phyloP scores from a whole-genome alignment of 2,888 invertebrate species.

The Xestia xanthographa region DNA sequence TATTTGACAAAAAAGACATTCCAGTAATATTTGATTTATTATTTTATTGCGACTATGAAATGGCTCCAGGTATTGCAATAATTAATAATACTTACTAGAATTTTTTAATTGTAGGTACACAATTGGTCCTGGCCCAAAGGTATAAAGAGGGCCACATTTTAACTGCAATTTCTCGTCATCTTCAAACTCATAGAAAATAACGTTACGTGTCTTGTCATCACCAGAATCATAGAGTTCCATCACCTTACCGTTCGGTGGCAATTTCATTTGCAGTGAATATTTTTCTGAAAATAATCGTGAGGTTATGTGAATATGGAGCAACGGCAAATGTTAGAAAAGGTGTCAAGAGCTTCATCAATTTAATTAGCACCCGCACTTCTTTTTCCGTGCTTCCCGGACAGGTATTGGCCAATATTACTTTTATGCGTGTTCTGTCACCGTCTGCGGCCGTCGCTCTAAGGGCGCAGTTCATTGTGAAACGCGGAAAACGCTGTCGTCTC shows the following conservation, averaged over 20 bases:
- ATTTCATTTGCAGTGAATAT: not conserved
- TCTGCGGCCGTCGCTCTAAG: not conserved
- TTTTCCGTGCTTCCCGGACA: not conserved
- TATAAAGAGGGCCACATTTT: not conserved
- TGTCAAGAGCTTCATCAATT: not conserved
- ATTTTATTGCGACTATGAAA: too few species aligned
- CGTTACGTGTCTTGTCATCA: not conserved
- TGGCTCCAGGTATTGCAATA: not conserved
- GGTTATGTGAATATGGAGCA: not conserved
- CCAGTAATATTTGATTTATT: too few species aligned
- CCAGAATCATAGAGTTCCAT: constrained; percentile 12
- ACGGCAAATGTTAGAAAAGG: not conserved
- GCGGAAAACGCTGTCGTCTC: not conserved
- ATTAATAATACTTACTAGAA: constrained; percentile 20
- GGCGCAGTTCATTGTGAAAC: not conserved
- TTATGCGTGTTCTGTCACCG: not conserved
- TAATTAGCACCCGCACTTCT: not conserved
- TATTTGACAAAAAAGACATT: too few species aligned
- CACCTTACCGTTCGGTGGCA: not conserved
- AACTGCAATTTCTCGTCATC: constrained; percentile 11
- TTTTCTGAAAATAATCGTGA: constrained; percentile 7
- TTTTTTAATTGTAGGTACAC: not conserved
- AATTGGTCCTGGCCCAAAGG: accelerated
- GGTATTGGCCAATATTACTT: not conserved
- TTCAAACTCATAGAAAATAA: constrained; percentile 40